A percentile compares a stretch with the other conserved stretches of the same genome.
Evolutionary conservation across 2,888 invertebrate species (phyloP).

Genomic region (Lottia gigantea): DNA sequence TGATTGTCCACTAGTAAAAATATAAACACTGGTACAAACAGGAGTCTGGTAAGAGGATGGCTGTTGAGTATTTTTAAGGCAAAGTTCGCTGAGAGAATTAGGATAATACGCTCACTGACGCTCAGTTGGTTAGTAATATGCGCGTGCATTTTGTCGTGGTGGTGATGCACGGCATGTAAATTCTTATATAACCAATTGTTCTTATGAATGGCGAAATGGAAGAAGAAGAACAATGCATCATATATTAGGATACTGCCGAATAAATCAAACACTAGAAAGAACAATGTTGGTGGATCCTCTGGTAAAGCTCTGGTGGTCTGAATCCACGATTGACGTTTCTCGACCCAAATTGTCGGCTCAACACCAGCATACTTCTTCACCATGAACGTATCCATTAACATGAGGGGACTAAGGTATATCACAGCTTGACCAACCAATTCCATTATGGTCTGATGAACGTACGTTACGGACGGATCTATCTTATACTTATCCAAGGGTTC

Average conservation of each 20-base stretch:
- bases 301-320: slow-evolving; percentile 55
- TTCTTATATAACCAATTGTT: slow-evolving; percentile 50
- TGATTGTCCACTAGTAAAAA: slow-evolving; percentile 56
- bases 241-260: slow-evolving; percentile 47
- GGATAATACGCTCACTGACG: slow-evolving; percentile 45
- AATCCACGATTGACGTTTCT: slow-evolving; percentile 39
- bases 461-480: slow-evolving; percentile 42
- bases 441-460: slow-evolving; percentile 30
- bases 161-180: slow-evolving; percentile 57
- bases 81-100: slow-evolving; percentile 56
- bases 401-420: slow-evolving; percentile 50
- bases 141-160: slow-evolving; percentile 50
- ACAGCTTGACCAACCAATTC: slow-evolving; percentile 37
- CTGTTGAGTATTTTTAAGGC: slow-evolving; percentile 48
- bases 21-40: slow-evolving; percentile 56
- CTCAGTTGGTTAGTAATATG: slow-evolving; percentile 59
- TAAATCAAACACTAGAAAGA: slow-evolving; percentile 34
- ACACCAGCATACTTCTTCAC: slow-evolving; percentile 55
- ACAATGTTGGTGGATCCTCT: slow-evolving; percentile 40
- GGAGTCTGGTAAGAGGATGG: slow-evolving; percentile 55
- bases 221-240: slow-evolving; percentile 52
- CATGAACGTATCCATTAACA: slow-evolving; percentile 52
- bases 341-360: slow-evolving; percentile 39
- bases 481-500: slow-evolving; percentile 50
- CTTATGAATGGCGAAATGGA: slow-evolving; percentile 52